Base-by-base conservation (phyloP, 1,140 invertebrate genomes). In the Harpegnathos saltator region DNA sequence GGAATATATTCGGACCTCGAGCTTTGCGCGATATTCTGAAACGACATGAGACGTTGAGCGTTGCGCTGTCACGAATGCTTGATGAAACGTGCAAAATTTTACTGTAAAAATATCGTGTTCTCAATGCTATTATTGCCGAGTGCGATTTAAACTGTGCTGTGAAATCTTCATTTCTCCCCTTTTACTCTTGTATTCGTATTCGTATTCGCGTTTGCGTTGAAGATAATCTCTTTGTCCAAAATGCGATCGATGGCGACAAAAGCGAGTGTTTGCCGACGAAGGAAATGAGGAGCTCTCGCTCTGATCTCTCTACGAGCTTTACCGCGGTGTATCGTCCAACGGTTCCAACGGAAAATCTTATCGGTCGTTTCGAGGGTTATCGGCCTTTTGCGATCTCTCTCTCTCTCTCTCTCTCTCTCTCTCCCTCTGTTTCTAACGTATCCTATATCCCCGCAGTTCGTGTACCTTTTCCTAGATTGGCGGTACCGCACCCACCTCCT, bases 401-500 rank as follows among this genome's bases (percentile, higher is more conserved):
- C 38, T 33, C 33, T 33, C 33, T 33, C 33, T 33, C 33, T 33
- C 33, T n/a, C n/a, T n/a, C 1, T 7, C 1, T 7, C 1, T 7
- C 2, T 7, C 1, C 33, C 1, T 7, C 1, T 1, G 24, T 2
- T n/a, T 52, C 24, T 44, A n/a, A 26, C 58, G 56, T 75, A 65
- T 63, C 75, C 48, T 58, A 26, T 58, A 48, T 80, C 65, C 65
- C 7, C 38, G 3, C 38, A 26, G n/a, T 80, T 80, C 75, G 17
- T 58, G 52, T 69, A 58, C 50, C 65, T 59, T 71, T 80, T 22
- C 52, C 75, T 29, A 29, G 52, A n/a, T 38, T 3, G 73, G 33
- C 9, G 52, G 44, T 56, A 71, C 75, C 75, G 62, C 75, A 44
- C 52, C 65, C 52, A 29, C 66, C 19, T 48, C n/a, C 14, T 22